Conservation (phyloP, 2,113 vertebrate species). For the Pseudopipra pipra region DNA sequence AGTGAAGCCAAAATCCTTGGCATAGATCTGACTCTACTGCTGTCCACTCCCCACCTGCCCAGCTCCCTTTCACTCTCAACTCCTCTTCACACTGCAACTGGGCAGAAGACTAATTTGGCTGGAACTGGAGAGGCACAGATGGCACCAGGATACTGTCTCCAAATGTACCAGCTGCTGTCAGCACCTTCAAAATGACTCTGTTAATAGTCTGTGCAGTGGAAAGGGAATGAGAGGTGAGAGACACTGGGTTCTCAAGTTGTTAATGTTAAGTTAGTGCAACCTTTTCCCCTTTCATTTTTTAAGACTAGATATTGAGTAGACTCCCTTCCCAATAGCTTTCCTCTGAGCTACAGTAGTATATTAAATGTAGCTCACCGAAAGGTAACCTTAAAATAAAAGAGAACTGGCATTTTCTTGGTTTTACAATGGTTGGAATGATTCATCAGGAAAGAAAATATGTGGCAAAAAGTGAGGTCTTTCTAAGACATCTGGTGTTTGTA, state of each 20-base stretch:
- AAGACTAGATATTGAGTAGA: not conserved
- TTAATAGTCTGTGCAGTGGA: not conserved
- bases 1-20: not conserved
- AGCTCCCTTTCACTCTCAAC: not conserved
- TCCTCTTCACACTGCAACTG: not conserved
- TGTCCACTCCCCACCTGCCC: not conserved
- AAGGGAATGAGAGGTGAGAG: not conserved
- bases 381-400: not conserved
- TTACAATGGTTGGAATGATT: not conserved
- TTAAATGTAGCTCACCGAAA: not conserved
- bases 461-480: not conserved
- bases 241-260: not conserved
- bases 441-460: not conserved
- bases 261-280: not conserved
- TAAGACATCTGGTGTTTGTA: not conserved
- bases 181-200: not conserved
- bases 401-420: not conserved
- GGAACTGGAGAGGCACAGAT: slow-evolving; percentile 13
- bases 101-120: slow-evolving; percentile 16
- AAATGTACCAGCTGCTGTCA: slow-evolving; percentile 22
- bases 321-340: not conserved
- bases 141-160: not conserved
- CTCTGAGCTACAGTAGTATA: not conserved
- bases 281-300: not conserved
- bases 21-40: not conserved